A percentile compares a stretch with the other conserved stretches of the same genome.
phyloP scores from a whole-genome alignment of 2,113 vertebrate genomes.

The Macrotis lagotis region DNA sequence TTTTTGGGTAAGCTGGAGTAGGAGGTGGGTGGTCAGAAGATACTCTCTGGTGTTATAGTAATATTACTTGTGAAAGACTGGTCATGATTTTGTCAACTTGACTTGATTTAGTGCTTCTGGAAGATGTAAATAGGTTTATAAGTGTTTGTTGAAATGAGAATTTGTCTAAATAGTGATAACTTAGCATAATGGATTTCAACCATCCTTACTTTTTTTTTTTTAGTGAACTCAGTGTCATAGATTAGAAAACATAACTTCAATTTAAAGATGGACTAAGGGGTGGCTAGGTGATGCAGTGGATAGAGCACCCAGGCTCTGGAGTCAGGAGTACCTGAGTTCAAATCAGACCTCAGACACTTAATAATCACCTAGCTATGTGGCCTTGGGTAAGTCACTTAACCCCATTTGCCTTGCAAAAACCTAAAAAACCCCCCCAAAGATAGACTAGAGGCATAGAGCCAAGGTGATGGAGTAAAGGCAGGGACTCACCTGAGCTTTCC shows the following conservation, averaged over 20 bases:
- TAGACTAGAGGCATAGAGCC: too few species aligned
- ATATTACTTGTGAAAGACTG: neutral
- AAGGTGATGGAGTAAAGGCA: too few species aligned
- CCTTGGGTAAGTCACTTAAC: too few species aligned
- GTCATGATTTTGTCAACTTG: neutral
- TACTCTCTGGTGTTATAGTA: neutral
- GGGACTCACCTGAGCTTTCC: too few species aligned
- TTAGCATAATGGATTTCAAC: neutral
- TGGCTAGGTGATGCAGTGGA: too few species aligned
- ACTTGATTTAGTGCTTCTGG: neutral
- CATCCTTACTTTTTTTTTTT: neutral
- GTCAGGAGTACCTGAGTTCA: too few species aligned
- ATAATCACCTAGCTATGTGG: too few species aligned
- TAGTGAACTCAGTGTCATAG: neutral
- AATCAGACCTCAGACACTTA: too few species aligned
- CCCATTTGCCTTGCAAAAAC: too few species aligned
- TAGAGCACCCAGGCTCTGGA: too few species aligned
- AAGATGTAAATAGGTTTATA: neutral
- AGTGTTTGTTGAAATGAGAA: constrained; percentile 5
- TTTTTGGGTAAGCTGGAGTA: neutral
- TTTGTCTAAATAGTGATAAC: neutral
- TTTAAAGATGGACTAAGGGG: constrained; percentile 13
- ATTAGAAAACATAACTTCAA: neutral
- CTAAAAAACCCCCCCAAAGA: too few species aligned
- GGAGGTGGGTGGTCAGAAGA: neutral